phyloP scores from a whole-genome alignment of 2,888 invertebrate species.

The Eulithis testata region DNA sequence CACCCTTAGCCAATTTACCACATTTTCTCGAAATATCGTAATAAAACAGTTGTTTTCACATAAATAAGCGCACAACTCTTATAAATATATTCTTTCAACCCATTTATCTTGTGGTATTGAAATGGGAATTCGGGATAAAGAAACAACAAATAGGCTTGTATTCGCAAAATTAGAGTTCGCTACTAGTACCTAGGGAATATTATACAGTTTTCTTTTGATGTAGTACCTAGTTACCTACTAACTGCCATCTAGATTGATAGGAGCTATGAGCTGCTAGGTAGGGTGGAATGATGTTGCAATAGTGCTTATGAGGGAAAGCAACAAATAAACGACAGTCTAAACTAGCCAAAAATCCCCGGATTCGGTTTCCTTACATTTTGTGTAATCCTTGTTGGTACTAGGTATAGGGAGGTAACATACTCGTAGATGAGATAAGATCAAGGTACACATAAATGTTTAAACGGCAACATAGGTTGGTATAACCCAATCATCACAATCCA shows the following conservation, averaged over 20 bases:
- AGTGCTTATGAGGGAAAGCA: no score
- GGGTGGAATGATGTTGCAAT: no score
- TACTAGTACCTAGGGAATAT: neutral
- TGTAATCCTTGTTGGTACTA: no score
- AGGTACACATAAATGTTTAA: no score
- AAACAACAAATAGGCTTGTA: slow-evolving; percentile 43
- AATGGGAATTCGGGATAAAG: slow-evolving; percentile 39
- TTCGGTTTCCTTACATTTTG: no score
- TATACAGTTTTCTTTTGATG: neutral
- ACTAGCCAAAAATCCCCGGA: no score
- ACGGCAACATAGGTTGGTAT: no score
- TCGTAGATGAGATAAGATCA: no score
- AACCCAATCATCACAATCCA: neutral
- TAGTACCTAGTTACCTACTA: neutral
- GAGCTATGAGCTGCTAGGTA: no score
- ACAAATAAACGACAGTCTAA: no score
- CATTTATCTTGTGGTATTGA: slow-evolving; percentile 42
- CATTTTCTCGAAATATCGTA: slow-evolving; percentile 10
- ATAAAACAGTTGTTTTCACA: slow-evolving; percentile 45
- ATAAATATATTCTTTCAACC: slow-evolving; percentile 47
- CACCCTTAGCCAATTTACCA: neutral
- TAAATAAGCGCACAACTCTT: slow-evolving; percentile 45
- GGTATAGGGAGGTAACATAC: no score
- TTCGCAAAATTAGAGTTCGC: slow-evolving; percentile 7
- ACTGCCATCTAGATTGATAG: no score